phyloP scores from a whole-genome alignment of 1,140 invertebrate species.

The Akabosia matsudoensis region DNA sequence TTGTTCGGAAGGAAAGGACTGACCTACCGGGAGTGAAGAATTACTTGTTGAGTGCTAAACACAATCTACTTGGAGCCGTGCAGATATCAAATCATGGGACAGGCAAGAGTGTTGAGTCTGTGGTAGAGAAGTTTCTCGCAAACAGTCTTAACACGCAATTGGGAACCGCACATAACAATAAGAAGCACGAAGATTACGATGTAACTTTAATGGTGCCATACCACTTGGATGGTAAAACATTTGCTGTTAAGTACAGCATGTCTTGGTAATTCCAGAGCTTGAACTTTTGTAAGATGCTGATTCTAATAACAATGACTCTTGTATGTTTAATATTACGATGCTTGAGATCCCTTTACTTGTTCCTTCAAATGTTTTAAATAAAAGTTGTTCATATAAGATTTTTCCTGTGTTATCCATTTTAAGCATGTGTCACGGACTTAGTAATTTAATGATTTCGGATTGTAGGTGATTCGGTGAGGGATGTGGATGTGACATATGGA shows the following conservation, averaged over 20 bases:
- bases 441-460: no score
- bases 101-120: neutral
- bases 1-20: neutral
- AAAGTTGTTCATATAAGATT: no score
- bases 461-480: no score
- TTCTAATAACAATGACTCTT: no score
- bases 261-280: neutral
- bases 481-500: no score
- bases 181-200: neutral
- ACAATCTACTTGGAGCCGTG: neutral
- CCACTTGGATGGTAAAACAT: neutral
- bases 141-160: neutral
- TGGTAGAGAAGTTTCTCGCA: neutral
- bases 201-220: neutral
- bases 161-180: neutral
- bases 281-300: no score
- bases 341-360: no score
- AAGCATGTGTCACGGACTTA: no score
- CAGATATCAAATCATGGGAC: neutral
- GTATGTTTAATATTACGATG: no score
- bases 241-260: neutral
- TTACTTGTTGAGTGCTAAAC: neutral
- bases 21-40: neutral
- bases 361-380: no score
- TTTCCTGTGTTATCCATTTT: no score